Percentiles rank a stretch among this genome's conserved stretches.
Conservation (phyloP, 2,888 invertebrate species). For the Halocaridina rubra region DNA sequence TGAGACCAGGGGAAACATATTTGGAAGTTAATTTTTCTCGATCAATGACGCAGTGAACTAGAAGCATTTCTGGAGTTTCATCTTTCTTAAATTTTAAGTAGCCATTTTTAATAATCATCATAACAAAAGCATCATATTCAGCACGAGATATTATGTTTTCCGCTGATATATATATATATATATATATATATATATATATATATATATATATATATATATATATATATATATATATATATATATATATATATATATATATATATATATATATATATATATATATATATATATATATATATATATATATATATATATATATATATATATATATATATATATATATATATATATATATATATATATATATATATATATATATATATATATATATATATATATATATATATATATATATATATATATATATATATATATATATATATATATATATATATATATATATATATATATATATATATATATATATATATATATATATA, state of each 20-base stretch:
- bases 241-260: conserved; percentile 2
- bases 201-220: no score
- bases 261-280: conserved; percentile 12
- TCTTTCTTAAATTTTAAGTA: no score
- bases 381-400: conserved; percentile 13
- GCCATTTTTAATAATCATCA: no score
- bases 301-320: neutral
- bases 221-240: no score
- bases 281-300: neutral
- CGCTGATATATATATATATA: no score
- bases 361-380: conserved; percentile 2
- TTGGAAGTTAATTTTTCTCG: no score
- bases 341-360: conserved; percentile 5
- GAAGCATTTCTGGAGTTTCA: no score
- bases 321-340: conserved; percentile 25
- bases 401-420: neutral
- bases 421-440: neutral
- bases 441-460: conserved; percentile 1
- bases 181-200: no score
- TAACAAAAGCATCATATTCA: no score
- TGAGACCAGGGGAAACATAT: no score
- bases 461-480: conserved; percentile 1
- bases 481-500: neutral
- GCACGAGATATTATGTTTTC: no score
- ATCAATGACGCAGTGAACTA: no score